These are phyloP conservation scores for Lasius fuliginosus DNA, from an alignment of 2,888 invertebrate species.

Conservation along the genomic window DNA sequence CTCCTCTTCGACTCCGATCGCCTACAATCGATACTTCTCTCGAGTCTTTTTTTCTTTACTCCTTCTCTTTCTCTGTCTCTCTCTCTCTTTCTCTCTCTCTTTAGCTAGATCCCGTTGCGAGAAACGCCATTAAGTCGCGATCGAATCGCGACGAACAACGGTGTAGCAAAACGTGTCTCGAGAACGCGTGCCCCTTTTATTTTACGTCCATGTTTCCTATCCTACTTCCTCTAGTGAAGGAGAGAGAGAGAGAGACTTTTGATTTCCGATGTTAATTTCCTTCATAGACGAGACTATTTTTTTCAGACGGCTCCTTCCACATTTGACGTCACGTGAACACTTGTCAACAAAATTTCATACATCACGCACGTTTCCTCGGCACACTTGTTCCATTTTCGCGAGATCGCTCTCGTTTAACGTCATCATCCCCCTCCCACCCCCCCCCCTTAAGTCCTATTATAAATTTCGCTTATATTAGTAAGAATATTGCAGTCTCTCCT, in stretches of 20 bases:
- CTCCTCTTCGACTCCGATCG: not conserved
- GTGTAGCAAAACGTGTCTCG: constrained; percentile 19
- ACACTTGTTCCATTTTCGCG: not conserved
- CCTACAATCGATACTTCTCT: not conserved
- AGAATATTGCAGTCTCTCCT: not conserved
- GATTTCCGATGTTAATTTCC: not conserved
- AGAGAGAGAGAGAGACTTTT: not conserved
- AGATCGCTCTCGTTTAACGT: not conserved
- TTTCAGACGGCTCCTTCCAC: not conserved
- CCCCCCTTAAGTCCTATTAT: not conserved
- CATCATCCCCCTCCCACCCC: not conserved
- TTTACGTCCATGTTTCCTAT: not conserved
- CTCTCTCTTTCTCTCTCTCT: not conserved
- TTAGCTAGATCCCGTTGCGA: constrained; percentile 22
- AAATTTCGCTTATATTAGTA: constrained; percentile 3
- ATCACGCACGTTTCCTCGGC: not conserved
- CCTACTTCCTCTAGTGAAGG: not conserved
- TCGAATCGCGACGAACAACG: not conserved
- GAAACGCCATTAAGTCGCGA: constrained; percentile 17
- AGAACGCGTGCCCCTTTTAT: constrained; percentile 4
- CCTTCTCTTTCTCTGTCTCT: not conserved
- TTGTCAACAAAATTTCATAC: not conserved
- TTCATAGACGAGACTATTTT: not conserved
- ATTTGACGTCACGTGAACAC: not conserved
- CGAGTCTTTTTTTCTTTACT: not conserved